Percentiles rank a stretch among this genome's conserved stretches.
These are phyloP conservation scores for Crax fasciolata DNA, from an alignment of 2,797 vertebrate genomes.

Conservation along the genomic window DNA sequence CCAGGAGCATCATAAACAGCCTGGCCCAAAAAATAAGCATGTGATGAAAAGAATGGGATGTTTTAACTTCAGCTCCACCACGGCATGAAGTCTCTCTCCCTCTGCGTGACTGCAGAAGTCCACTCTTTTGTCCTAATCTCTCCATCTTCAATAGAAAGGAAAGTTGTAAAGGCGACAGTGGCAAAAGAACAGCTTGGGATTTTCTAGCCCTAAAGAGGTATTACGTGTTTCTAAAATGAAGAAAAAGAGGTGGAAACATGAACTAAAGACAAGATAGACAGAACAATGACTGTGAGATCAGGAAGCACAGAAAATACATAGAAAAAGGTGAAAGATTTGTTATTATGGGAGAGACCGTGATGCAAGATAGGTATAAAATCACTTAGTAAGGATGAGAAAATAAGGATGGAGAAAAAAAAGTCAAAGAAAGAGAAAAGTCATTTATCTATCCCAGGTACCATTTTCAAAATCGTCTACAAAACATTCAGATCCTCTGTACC, in stretches of 20 bases:
- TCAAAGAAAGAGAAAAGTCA: not conserved
- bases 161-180: not conserved
- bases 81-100: rapidly evolving
- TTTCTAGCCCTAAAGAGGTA: not conserved
- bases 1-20: constrained; percentile 36
- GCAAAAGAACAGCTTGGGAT: not conserved
- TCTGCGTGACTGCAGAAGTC: not conserved
- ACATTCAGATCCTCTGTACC: not conserved
- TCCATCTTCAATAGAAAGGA: not conserved
- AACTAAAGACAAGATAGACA: not conserved
- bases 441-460: not conserved
- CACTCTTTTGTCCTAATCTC: not conserved
- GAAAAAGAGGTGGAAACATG: not conserved
- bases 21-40: not conserved
- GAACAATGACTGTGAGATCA: not conserved
- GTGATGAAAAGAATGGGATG: not conserved
- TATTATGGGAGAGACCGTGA: not conserved
- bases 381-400: not conserved
- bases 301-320: not conserved
- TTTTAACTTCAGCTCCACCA: not conserved
- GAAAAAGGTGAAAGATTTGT: not conserved
- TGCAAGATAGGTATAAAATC: not conserved
- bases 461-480: not conserved
- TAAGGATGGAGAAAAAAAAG: not conserved
- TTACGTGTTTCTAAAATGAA: not conserved